phyloP scores from a whole-genome alignment of 2,888 invertebrate species.

The Leptogaster cylindrica region DNA sequence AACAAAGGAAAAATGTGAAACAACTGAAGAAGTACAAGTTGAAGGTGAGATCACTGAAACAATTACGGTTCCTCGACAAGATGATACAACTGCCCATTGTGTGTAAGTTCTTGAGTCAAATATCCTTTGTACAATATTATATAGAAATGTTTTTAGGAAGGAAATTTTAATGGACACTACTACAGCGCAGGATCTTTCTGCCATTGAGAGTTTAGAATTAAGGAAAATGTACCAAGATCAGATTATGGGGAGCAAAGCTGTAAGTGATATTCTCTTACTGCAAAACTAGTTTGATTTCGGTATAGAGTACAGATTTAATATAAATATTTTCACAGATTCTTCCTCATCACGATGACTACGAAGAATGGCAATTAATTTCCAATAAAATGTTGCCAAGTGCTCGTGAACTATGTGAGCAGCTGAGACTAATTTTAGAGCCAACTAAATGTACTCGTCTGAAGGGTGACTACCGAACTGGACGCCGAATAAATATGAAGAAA shows the following conservation, averaged over 20 bases:
- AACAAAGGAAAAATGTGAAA: constrained; percentile 63
- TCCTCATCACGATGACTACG: constrained; percentile 56
- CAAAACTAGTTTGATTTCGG: not conserved
- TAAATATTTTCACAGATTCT: constrained; percentile 48
- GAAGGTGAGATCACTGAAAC: constrained; percentile 80
- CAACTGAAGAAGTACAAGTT: constrained; percentile 67
- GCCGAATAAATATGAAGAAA: constrained; percentile 95
- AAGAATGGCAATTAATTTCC: constrained; percentile 59
- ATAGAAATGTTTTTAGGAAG: constrained; percentile 49
- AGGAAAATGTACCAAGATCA: constrained; percentile 58
- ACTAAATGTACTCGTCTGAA: constrained; percentile 88
- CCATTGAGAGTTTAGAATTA: constrained; percentile 55
- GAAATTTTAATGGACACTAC: constrained; percentile 56
- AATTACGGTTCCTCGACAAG: constrained; percentile 69
- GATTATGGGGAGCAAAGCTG: constrained; percentile 52
- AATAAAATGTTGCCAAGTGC: constrained; percentile 67
- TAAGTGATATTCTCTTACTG: constrained; percentile 47
- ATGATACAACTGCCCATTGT: constrained; percentile 81
- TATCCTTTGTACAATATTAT: not conserved
- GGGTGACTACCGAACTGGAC: constrained; percentile 96
- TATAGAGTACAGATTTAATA: not conserved
- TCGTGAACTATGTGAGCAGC: constrained; percentile 88
- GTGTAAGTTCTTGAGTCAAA: constrained; percentile 63
- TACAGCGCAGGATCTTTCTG: constrained; percentile 53
- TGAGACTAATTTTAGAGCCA: constrained; percentile 93